Evolutionary conservation across 1,140 invertebrate species (phyloP), one percentile per base, ranked within the genome.

Genomic region (Drosophila yakuba): DNA sequence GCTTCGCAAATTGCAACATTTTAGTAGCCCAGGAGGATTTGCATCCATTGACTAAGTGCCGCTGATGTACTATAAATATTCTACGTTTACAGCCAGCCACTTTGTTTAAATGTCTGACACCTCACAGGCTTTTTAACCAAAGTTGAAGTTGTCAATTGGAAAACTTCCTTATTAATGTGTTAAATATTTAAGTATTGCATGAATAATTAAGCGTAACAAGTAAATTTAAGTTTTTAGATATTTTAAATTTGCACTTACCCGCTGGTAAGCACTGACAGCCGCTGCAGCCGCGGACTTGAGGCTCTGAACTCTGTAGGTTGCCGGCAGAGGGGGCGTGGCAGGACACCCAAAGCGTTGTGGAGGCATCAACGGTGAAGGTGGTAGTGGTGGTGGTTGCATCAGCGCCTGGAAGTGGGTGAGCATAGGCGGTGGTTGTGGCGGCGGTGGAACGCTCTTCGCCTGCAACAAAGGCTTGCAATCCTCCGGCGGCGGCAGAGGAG

Each of bases 1-100:
- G 41, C 62, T 47, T 47, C 73, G 67, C 76, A 85, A 80, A 85
- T 80, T 80, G 78, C 50, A 69, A 57, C 73, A 80, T 71, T 86
- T 85, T 77, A 75, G 44, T 61, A 50, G 60, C 52, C 54, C 45
- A 20, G 12, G n/a, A 44, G 80, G 80, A 78, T 83, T 83, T 74
- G 48, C 45, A 48, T 62, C 52, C 64, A 76, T 76, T 80, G 78
- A 71, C 59, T 52, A 51, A 79, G 68, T 67, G 45, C 48, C 25
- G n/a, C 66, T 41, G 51, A 69, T 71, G 51, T 12, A 69, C 17
- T n/a, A 45, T 25, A 28, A 43, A 43, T 43, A 45, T 41, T 45
- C 20, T 41, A 56, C 28, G 32, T 43, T 60, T 20, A 15, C 55
- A 61, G 36, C 14, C 38, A 60, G 55, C 28, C 60, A 35, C 25